Conservation (phyloP, 2,113 vertebrate species). For the Ciconia stormi region DNA sequence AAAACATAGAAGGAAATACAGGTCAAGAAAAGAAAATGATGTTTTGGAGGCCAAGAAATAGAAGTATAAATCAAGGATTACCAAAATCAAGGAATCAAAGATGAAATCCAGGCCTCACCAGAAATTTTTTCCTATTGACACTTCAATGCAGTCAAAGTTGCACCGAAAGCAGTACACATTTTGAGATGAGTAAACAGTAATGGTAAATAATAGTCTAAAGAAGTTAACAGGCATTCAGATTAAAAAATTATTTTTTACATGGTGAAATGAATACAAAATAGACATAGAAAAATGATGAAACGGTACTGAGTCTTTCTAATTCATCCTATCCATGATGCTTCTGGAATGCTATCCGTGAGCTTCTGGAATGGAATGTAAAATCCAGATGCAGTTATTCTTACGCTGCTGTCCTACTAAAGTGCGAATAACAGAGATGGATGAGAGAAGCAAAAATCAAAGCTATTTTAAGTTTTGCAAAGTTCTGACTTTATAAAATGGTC, state of each 20-base stretch:
- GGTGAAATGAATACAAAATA: not conserved
- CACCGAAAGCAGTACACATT: not conserved
- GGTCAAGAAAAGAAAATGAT: not conserved
- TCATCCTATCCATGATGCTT: not conserved
- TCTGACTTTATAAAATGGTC: not conserved
- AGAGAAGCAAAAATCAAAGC: not conserved
- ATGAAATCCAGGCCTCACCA: not conserved
- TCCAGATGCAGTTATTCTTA: not conserved
- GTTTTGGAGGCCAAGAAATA: not conserved
- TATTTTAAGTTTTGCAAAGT: not conserved
- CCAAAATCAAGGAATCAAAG: not conserved
- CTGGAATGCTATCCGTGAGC: not conserved
- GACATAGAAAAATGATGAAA: not conserved
- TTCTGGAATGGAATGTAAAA: not conserved
- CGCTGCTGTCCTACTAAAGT: not conserved
- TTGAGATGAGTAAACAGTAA: not conserved
- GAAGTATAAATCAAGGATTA: not conserved
- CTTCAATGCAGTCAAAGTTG: not conserved
- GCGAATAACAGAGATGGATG: not conserved
- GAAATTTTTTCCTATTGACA: not conserved
- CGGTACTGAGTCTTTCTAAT: not conserved
- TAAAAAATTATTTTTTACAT: not conserved
- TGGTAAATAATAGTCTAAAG: not conserved
- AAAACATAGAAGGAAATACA: not conserved
- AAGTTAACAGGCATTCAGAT: not conserved